Base-by-base conservation (phyloP, 2,888 invertebrate species). In the Omphaloscelis lunosa region DNA sequence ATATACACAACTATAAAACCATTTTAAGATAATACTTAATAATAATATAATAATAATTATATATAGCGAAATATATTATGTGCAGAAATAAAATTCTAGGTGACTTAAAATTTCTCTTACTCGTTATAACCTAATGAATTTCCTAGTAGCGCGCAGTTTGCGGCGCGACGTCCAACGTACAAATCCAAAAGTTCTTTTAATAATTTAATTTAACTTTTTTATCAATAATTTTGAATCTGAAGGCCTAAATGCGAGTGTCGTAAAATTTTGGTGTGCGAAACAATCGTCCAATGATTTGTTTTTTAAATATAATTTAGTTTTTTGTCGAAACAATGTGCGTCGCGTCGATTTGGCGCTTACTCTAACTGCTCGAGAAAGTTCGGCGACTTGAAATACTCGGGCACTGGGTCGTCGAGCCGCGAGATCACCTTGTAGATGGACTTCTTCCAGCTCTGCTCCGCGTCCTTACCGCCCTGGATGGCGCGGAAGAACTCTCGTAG, bases 341-440 rank as follows among this genome's bases (percentile, higher is more conserved):
- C 91, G 93, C 88, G 93, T 91, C 92, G 92, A 87, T 88, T 86
- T 86, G 83, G 91, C 92, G 93, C 92, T 95, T 98, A 99, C 98
- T 99, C 99, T 93, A 99, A 98, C 96, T 99, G 99, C 96, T 99
- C 99, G 97, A 99, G 98, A 97, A 99, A 99, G 97, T 99, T 99
- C 90, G 99, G 99, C 93, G 99, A 99, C 97, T 99, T 99, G 98
- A 99, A 99, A 97, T 99, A 99, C 95, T 99, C 99, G 89, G 99
- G 99, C 92, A 99, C 99, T 86, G 98, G 98, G 97, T 99, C 99
- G 97, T 99, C 99, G 97, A 99, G 97, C 95, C 99, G 98, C 92
- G 99, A 99, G 96, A 99, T 99, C 93, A 99, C 98, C 97, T 99
- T 99, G 98, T 99, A 99, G 97, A 99, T 99, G 92, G 99, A 98